A percentile compares a stretch with the other conserved stretches of the same genome.
Evolutionary conservation across 1,140 invertebrate genomes (phyloP).

Genomic region (Calliphora vicina): DNA sequence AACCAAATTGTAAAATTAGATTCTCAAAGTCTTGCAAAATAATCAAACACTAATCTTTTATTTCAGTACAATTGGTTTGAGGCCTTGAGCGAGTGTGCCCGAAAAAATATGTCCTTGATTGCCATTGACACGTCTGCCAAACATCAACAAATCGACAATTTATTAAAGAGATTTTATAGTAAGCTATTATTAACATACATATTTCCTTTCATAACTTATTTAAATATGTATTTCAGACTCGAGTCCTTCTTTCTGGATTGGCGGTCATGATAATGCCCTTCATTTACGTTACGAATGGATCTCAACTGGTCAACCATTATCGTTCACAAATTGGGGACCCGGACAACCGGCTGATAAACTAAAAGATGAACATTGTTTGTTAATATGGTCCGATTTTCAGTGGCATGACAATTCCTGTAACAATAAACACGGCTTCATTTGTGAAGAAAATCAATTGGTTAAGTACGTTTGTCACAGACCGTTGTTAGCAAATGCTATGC

Average conservation of each 20-base stretch:
- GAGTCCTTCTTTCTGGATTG: background rate
- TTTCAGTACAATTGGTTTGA: conserved; percentile 23
- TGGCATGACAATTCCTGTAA: background rate
- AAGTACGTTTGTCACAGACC: background rate
- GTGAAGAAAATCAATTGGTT: conserved; percentile 6
- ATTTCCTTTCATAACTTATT: background rate
- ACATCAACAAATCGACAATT: background rate
- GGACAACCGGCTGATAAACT: background rate
- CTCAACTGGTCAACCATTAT: background rate
- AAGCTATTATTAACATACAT: background rate
- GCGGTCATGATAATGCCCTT: background rate
- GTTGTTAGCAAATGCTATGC: background rate
- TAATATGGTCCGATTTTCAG: background rate
- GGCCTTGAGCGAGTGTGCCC: background rate
- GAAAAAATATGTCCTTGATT: conserved; percentile 8
- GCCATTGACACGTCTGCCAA: background rate
- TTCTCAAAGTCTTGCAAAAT: background rate
- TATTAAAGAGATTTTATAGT: background rate
- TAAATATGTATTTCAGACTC: background rate
- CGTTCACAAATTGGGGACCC: background rate
- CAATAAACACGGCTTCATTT: background rate
- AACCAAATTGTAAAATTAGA: too few relatives aligned
- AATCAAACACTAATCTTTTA: background rate
- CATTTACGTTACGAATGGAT: background rate
- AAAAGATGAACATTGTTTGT: background rate